Base-by-base conservation (phyloP, 2,797 vertebrate species). In the Onychomys arenicola region DNA sequence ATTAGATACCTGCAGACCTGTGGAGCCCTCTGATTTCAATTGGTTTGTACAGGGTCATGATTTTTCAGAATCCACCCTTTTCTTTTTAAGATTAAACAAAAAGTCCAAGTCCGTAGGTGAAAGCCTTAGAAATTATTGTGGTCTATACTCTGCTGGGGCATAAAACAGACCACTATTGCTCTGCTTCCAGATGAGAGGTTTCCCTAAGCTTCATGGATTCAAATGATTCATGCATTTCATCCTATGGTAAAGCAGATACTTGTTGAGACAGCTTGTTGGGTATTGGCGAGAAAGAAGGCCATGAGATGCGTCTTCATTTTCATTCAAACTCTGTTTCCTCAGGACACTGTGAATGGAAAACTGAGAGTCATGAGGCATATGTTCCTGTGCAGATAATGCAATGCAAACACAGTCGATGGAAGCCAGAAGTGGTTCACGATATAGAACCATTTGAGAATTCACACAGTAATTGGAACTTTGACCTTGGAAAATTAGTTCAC, bases 401-500 rank as follows among this genome's bases (percentile, higher is more conserved):
- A 57, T 49, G 27, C 40, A 67, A 19, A n/a, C 19, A 52, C 19
- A 63, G 25, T 2, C 76, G 78, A 37, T 52, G 67, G n/a, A 80
- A 34, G 27, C 80, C 57, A 83, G 78, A 93, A 92, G 17, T 13
- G 23, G 9, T 46, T 93, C 16, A 25, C 19, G 27, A 59, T 40
- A 71, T 55, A 29, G 29, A 81, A n/a, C 10, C 69, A n/a, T 76
- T 89, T 89, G 82, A 84, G 37, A 81, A 76, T 67, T 91, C 46
- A 21, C 46, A 23, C 37, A 88, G 46, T 77, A 67, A 84, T 61
- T 46, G 65, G n/a, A 88, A 91, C 34, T 63, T 85, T 46, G 89
- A 40, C 73, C 82, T 94, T 93, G 71, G 71, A 91, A 95, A 91
- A 73, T 16, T 63, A 76, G 57, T 23, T 95, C 89, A 86, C 52